Base-by-base conservation (phyloP, 2,113 vertebrate genomes). In the Phylloscopus whistleri region DNA sequence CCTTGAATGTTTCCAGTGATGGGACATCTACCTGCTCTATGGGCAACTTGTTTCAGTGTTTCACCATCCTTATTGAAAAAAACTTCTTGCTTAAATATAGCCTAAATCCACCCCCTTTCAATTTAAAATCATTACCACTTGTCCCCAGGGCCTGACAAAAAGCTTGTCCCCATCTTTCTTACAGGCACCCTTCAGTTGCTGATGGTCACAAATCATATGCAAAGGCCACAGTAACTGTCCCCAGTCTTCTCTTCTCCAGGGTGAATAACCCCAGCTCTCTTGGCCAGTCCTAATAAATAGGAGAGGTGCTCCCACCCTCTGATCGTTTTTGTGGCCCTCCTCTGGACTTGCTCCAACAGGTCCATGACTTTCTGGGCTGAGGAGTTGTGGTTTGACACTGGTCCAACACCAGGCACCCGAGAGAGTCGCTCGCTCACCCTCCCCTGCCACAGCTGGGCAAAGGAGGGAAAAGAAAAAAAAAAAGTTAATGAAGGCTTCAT, bases 361-460 rank as follows among this genome's bases (percentile, higher is more conserved):
- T 62, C 35, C 22, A 33, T 12, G 28, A 3, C 46, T 51, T 62
- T 51, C 58, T 33, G 17, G 26, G 46, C 74, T 41, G 17, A 66
- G 59, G 44, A 60, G 21, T 1, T 49, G 27, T 59, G 56, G n/a
- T 60, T 76, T 60, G 9, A 39, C 27, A 39, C 21, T 19, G 27
- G n/a, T 21, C 19, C 41, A 46, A 13, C 1, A 7, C 41, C 52
- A 35, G 53, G 14, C 33, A 28, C 11, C 14, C 33, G 46, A 0
- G 1, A 46, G 26, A 30, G 33, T 46, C 0, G 0, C 53, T 58
- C 0, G 1, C 33, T 46, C 41, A 58, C 15, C 24, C 24, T 44
- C 24, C 9, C 18, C 41, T 58, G 24, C 11, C 41, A 44, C 4
- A 4, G 19, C 53, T 35, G 53, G 41, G 53, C 8, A 58, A 58